Percentiles rank a stretch among this genome's conserved stretches.
phyloP scores from a whole-genome alignment of 1,140 invertebrate species.

The Berghia stephanieae region DNA sequence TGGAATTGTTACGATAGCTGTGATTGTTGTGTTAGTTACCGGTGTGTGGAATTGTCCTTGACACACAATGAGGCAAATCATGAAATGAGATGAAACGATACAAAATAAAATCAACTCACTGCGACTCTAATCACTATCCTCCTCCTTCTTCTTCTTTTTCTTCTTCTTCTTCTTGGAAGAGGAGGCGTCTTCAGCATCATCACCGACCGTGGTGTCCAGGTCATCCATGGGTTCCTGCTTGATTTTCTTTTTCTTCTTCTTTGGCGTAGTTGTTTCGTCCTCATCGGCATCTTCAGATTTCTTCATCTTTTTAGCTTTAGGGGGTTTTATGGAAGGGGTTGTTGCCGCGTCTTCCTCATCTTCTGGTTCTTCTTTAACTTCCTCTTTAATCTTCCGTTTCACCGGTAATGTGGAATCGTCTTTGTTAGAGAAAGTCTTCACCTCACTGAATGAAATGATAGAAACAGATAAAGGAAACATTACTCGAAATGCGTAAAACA shows the following conservation, averaged over 20 bases:
- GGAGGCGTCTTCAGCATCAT: background rate
- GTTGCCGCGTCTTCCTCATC: constrained; percentile 32
- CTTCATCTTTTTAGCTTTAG: constrained; percentile 33
- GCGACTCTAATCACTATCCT: constrained; percentile 1
- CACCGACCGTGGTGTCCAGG: background rate
- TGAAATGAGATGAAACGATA: too few relatives aligned
- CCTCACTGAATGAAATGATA: constrained; percentile 15
- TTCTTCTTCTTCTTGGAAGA: constrained; percentile 1
- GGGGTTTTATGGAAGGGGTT: too few relatives aligned
- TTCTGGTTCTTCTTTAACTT: constrained; percentile 34
- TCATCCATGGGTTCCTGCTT: background rate
- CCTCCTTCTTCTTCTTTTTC: constrained; percentile 37
- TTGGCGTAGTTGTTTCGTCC: too few relatives aligned
- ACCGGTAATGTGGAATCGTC: constrained; percentile 5
- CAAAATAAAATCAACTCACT: too few relatives aligned
- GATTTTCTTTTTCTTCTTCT: background rate
- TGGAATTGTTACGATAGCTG: too few relatives aligned
- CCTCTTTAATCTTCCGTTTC: constrained; percentile 15
- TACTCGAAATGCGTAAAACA: background rate
- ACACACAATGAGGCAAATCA: too few relatives aligned
- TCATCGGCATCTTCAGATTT: background rate
- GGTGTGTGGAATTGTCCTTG: too few relatives aligned
- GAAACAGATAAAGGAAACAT: background rate
- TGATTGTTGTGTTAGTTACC: too few relatives aligned
- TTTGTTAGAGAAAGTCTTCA: constrained; percentile 9